These are phyloP conservation scores for Malurus elegans DNA, from an alignment of 2,113 vertebrate species.

Conservation along the genomic window DNA sequence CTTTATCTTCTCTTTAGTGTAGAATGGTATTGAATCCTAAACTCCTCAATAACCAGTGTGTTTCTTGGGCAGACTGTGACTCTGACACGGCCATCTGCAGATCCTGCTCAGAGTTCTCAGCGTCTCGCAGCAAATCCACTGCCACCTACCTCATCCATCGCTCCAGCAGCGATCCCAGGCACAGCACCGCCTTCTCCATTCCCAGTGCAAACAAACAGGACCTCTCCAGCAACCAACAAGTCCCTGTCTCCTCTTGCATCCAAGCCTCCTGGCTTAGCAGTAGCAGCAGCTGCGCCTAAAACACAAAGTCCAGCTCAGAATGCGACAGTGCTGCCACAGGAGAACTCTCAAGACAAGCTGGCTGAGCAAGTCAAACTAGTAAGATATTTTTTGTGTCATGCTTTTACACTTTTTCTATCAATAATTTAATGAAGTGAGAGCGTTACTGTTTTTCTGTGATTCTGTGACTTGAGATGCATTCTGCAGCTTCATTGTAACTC, in stretches of 20 bases:
- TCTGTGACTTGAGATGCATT: not conserved
- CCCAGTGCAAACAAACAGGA: constrained; percentile 76
- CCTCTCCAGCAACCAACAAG: constrained; percentile 74
- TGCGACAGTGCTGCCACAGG: constrained; percentile 73
- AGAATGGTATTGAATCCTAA: not conserved
- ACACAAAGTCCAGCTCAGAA: constrained; percentile 81
- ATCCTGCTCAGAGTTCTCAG: constrained; percentile 80
- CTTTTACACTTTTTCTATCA: not conserved
- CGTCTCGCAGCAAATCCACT: constrained; percentile 78
- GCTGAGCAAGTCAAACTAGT: constrained; percentile 94
- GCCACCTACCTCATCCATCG: constrained; percentile 74
- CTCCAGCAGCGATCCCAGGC: constrained; percentile 70
- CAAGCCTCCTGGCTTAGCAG: constrained; percentile 83
- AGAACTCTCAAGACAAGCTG: constrained; percentile 89
- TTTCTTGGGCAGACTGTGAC: constrained; percentile 79
- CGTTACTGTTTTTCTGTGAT: not conserved
- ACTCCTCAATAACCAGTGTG: not conserved
- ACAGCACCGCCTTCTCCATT: constrained; percentile 72
- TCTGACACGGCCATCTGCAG: constrained; percentile 80
- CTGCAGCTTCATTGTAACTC: not conserved
- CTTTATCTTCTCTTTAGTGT: not conserved
- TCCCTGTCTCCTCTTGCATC: constrained; percentile 80
- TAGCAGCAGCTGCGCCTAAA: constrained; percentile 78
- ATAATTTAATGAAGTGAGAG: not conserved
- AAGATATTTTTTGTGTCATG: not conserved